A percentile compares a stretch with the other conserved stretches of the same genome.
These are phyloP conservation scores for Diachasma alloeum DNA, from an alignment of 1,140 invertebrate species.

Conservation along the genomic window DNA sequence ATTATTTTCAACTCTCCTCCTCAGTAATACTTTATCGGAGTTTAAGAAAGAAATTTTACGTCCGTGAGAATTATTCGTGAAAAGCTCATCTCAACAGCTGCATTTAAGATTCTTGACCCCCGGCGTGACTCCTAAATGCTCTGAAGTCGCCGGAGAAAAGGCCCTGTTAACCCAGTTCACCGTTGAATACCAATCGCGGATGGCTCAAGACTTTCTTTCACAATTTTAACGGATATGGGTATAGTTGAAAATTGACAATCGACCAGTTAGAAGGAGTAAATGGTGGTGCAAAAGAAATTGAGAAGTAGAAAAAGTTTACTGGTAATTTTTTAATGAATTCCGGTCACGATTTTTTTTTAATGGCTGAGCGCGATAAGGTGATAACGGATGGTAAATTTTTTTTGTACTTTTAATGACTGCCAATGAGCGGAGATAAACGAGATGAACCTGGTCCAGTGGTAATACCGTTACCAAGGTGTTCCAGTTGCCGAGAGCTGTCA, in stretches of 20 bases:
- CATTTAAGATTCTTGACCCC: slow-evolving; percentile 5
- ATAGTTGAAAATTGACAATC: slow-evolving; percentile 10
- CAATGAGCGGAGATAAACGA: neutral
- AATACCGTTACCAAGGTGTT: neutral
- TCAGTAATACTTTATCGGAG: neutral
- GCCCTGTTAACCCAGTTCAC: slow-evolving; percentile 30
- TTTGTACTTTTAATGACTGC: neutral
- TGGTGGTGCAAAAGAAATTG: neutral
- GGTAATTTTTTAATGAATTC: neutral
- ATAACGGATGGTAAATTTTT: neutral
- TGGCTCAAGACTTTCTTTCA: slow-evolving; percentile 28
- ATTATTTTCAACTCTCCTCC: neutral
- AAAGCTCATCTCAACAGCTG: slow-evolving; percentile 10
- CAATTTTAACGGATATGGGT: slow-evolving; percentile 20
- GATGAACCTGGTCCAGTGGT: neutral
- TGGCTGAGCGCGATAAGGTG: neutral
- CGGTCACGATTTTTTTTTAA: neutral
- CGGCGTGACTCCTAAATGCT: slow-evolving; percentile 2
- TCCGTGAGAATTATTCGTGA: slow-evolving; percentile 1
- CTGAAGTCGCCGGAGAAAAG: slow-evolving; percentile 30
- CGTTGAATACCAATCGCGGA: slow-evolving; percentile 31
- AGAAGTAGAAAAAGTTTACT: neutral
- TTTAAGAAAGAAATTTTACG: neutral
- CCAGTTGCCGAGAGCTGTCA: neutral
- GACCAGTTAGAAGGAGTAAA: neutral